phyloP scores from a whole-genome alignment of 2,113 vertebrate species.

The Ophthalmolycus amberensis region DNA sequence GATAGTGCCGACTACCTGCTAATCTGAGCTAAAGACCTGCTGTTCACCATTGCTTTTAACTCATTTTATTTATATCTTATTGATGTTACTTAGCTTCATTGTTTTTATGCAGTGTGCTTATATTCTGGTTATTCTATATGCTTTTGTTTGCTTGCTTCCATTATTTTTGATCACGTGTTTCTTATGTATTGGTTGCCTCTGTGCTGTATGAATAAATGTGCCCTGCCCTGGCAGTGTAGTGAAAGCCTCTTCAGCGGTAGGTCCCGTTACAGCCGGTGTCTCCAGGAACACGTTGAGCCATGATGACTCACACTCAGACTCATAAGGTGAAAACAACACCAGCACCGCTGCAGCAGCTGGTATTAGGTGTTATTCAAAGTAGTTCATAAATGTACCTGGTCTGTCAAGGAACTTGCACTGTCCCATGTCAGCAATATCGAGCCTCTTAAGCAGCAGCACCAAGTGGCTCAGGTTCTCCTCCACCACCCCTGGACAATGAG shows the following conservation, averaged over 20 bases:
- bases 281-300: neutral
- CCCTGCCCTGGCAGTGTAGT: neutral
- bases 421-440: slow-evolving; percentile 90
- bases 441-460: slow-evolving; percentile 92
- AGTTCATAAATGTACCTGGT: slow-evolving; percentile 83
- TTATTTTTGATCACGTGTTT: too few species aligned
- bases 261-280: neutral
- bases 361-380: neutral
- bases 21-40: neutral
- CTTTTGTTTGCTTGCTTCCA: too few species aligned
- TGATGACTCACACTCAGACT: neutral
- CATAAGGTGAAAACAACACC: neutral
- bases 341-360: neutral
- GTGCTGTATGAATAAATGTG: neutral
- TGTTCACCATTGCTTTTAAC: neutral
- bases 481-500: slow-evolving; percentile 85
- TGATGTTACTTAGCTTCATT: neutral
- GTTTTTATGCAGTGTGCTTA: neutral
- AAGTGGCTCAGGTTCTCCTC: slow-evolving; percentile 91
- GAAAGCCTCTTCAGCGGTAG: too few species aligned
- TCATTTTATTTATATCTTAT: neutral
- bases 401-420: slow-evolving; percentile 91
- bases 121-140: too few species aligned
- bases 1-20: neutral
- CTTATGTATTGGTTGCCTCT: too few species aligned